Percentiles rank a stretch among this genome's conserved stretches.
These are phyloP conservation scores for Syngnathus scovelli DNA, from an alignment of 2,113 vertebrate species.

Conservation along the genomic window DNA sequence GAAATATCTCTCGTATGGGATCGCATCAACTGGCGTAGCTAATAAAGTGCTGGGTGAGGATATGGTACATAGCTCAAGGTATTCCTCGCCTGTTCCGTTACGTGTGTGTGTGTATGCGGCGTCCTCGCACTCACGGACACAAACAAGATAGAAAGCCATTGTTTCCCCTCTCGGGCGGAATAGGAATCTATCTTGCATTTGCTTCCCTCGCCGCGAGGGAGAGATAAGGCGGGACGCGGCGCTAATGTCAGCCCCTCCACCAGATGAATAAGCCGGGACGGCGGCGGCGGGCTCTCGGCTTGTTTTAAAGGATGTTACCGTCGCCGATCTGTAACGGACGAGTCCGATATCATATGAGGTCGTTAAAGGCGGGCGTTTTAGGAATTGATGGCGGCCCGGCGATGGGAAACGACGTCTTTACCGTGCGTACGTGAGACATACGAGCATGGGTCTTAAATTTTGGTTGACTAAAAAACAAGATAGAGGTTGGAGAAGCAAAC, in stretches of 20 bases:
- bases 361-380: conserved; percentile 9
- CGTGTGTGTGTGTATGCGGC: conserved; percentile 12
- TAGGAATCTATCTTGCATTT: conserved; percentile 46
- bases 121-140: conserved; percentile 6
- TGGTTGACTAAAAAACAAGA: not conserved
- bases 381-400: conserved; percentile 20
- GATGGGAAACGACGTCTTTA: too few species aligned
- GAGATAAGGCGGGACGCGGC: conserved; percentile 45
- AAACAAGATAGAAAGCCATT: conserved; percentile 44
- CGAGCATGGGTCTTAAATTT: not conserved
- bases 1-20: not conserved
- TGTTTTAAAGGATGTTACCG: conserved; percentile 49
- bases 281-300: conserved; percentile 33
- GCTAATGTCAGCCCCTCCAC: conserved; percentile 56
- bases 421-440: too few species aligned
- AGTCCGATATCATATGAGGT: conserved; percentile 42
- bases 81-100: not conserved
- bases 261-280: conserved; percentile 59
- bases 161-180: conserved; percentile 43
- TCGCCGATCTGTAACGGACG: conserved; percentile 56
- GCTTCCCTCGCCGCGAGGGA: conserved; percentile 26
- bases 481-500: too few species aligned
- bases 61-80: not conserved
- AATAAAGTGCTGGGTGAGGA: not conserved
- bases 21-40: not conserved